These are phyloP conservation scores for Tinea semifulvella DNA, from an alignment of 2,888 invertebrate species.

Conservation along the genomic window DNA sequence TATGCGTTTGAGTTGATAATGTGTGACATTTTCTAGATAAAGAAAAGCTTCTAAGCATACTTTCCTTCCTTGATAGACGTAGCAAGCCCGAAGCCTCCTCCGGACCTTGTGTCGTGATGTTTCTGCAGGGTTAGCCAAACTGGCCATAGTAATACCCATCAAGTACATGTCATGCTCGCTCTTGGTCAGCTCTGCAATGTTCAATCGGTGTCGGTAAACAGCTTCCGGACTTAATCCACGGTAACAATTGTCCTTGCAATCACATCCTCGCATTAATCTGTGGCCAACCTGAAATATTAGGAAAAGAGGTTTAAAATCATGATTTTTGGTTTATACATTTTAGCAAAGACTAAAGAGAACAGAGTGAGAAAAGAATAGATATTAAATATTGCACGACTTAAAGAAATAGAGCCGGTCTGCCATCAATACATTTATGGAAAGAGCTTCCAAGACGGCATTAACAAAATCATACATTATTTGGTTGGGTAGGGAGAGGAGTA, in stretches of 20 bases:
- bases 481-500: too few relatives aligned
- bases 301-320: too few relatives aligned
- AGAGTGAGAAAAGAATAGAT: too few relatives aligned
- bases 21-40: conserved; percentile 81
- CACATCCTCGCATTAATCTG: conserved; percentile 76
- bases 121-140: conserved; percentile 77
- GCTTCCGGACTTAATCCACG: conserved; percentile 77
- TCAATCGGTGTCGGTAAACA: conserved; percentile 78
- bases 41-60: conserved; percentile 82
- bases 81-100: conserved; percentile 76
- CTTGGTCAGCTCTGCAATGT: conserved; percentile 82
- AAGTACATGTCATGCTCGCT: conserved; percentile 86
- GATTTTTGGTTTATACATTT: too few relatives aligned
- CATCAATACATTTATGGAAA: too few relatives aligned
- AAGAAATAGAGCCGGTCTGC: too few relatives aligned
- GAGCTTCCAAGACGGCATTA: too few relatives aligned
- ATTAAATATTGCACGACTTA: too few relatives aligned
- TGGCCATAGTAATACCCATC: conserved; percentile 87
- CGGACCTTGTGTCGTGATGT: conserved; percentile 77
- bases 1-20: conserved; percentile 80
- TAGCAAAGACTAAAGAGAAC: too few relatives aligned
- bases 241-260: conserved; percentile 82
- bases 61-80: conserved; percentile 79
- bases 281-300: conserved; percentile 69
- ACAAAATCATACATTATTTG: too few relatives aligned